A percentile compares a stretch with the other conserved stretches of the same genome.
Evolutionary conservation across 2,888 invertebrate genomes (phyloP).

Genomic region (Himalopsyche kuldschensis): DNA sequence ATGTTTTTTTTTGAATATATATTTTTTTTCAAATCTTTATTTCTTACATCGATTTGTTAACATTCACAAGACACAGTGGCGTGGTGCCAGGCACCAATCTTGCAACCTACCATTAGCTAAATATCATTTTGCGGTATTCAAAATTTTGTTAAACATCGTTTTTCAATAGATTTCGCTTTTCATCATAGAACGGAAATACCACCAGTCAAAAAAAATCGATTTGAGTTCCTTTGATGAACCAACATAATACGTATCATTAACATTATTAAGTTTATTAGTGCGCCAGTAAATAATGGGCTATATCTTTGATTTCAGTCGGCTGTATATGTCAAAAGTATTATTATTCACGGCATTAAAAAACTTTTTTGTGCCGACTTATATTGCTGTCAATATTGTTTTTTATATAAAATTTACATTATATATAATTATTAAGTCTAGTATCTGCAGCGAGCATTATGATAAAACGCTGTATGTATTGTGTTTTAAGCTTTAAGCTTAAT

Average conservation of each 20-base stretch:
- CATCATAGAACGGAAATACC: not conserved
- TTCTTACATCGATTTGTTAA: not conserved
- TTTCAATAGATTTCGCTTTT: not conserved
- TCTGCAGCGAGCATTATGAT: no score
- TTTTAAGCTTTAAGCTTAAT: no score
- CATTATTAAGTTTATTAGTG: not conserved
- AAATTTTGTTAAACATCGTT: constrained; percentile 4
- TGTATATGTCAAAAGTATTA: no score
- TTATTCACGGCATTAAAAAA: no score
- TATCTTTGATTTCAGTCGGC: no score
- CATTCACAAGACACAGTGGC: not conserved
- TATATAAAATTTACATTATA: no score
- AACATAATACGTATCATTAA: not conserved
- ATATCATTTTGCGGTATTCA: constrained; percentile 11
- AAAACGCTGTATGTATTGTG: no score
- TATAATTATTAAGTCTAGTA: no score
- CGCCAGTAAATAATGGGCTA: no score
- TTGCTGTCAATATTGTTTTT: no score
- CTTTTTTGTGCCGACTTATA: no score
- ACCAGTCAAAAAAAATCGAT: not conserved
- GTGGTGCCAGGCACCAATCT: constrained; percentile 30
- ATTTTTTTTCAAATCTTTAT: not conserved
- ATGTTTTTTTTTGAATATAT: not conserved
- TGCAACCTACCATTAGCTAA: constrained; percentile 4
- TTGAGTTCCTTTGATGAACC: not conserved